Conservation (phyloP, 1,140 invertebrate genomes). For the Bombyx mandarina region DNA sequence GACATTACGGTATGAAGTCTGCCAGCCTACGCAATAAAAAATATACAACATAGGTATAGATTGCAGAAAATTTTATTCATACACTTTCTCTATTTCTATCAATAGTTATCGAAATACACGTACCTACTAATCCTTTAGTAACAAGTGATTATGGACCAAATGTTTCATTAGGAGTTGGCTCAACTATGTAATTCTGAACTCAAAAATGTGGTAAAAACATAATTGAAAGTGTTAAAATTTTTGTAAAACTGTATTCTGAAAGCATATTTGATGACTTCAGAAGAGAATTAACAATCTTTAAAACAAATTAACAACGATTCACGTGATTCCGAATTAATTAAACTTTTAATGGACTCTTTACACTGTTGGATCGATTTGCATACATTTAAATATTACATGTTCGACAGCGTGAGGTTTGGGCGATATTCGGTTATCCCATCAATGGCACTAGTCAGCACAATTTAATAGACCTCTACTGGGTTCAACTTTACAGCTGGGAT, state of each 20-base stretch:
- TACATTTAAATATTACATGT: constrained; percentile 18
- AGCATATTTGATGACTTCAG: not conserved
- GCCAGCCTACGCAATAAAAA: too few relatives aligned
- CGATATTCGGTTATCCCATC: constrained; percentile 12
- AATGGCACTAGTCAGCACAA: constrained; percentile 25
- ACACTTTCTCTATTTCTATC: too few relatives aligned
- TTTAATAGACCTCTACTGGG: constrained; percentile 20
- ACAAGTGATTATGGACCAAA: too few relatives aligned
- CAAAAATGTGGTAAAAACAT: not conserved
- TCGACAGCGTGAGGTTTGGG: constrained; percentile 7
- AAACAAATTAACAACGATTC: not conserved
- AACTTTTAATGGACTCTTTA: constrained; percentile 18
- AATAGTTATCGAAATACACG: too few relatives aligned
- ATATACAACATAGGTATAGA: too few relatives aligned
- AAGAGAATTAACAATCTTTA: not conserved
- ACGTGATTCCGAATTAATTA: constrained; percentile 12
- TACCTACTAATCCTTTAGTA: too few relatives aligned
- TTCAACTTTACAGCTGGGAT: not conserved
- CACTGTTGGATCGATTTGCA: constrained; percentile 14
- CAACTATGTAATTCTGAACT: not conserved
- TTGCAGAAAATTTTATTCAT: too few relatives aligned
- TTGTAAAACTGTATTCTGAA: not conserved
- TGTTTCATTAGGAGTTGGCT: not conserved
- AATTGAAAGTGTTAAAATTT: not conserved
- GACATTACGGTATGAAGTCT: too few relatives aligned